phyloP scores from a whole-genome alignment of 2,888 invertebrate genomes.

The Neria commutata region DNA sequence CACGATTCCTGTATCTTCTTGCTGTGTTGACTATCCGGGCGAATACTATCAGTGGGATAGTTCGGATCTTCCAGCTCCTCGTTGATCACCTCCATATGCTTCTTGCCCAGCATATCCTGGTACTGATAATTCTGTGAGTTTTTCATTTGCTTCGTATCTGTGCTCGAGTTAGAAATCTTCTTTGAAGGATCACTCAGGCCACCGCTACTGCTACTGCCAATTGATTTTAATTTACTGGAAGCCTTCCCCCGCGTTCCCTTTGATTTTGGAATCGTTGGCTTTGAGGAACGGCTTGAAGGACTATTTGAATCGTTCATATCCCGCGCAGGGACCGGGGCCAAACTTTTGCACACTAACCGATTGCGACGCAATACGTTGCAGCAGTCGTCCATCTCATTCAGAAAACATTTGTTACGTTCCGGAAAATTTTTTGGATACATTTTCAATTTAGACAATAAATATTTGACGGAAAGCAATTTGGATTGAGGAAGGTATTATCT shows the following conservation, averaged over 20 bases:
- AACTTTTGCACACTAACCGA: constrained; percentile 15
- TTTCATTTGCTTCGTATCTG: constrained; percentile 21
- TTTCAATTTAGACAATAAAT: too few relatives aligned
- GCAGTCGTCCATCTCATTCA: constrained; percentile 3
- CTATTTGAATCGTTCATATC: too few relatives aligned
- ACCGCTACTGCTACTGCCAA: too few relatives aligned
- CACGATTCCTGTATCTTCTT: constrained; percentile 43
- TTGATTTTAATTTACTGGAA: too few relatives aligned
- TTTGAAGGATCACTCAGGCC: neutral
- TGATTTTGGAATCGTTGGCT: too few relatives aligned
- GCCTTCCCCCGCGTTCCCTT: too few relatives aligned
- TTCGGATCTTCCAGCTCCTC: constrained; percentile 28
- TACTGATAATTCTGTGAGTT: constrained; percentile 23
- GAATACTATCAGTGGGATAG: neutral
- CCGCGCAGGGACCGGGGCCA: too few relatives aligned
- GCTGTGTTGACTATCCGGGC: constrained; percentile 3
- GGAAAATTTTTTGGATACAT: too few relatives aligned
- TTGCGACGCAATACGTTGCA: constrained; percentile 10
- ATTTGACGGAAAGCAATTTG: too few relatives aligned
- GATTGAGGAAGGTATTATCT: too few relatives aligned
- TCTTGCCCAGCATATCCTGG: constrained; percentile 11
- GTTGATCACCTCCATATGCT: constrained; percentile 30
- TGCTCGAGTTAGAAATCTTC: neutral
- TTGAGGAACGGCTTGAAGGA: too few relatives aligned
- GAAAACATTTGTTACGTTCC: neutral